These are phyloP conservation scores for Anastatus disparis DNA, from an alignment of 1,140 invertebrate genomes.

Conservation along the genomic window DNA sequence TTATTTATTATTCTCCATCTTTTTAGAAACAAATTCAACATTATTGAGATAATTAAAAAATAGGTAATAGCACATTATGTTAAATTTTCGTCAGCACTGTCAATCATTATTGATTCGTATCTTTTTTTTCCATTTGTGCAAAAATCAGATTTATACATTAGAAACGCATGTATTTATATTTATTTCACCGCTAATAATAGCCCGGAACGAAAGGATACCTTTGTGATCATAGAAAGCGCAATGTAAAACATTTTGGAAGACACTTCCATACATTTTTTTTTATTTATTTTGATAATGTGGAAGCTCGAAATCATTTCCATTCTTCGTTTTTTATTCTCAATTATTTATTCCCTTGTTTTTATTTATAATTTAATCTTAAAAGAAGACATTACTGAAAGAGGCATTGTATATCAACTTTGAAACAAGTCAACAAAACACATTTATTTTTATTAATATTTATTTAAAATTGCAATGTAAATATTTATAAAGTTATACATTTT, in stretches of 20 bases:
- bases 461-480: slow-evolving; percentile 25
- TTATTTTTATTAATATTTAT: slow-evolving; percentile 28
- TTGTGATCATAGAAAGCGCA: slow-evolving; percentile 46
- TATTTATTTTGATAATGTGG: slow-evolving; percentile 50
- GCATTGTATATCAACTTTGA: slow-evolving; percentile 9
- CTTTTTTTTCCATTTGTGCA: slow-evolving; percentile 25
- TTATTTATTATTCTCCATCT: too few relatives aligned
- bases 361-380: slow-evolving; percentile 42
- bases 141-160: slow-evolving; percentile 26
- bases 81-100: slow-evolving; percentile 22
- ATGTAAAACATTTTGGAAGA: slow-evolving; percentile 54
- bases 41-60: slow-evolving; percentile 18
- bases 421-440: slow-evolving; percentile 10
- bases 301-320: slow-evolving; percentile 49
- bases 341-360: slow-evolving; percentile 12
- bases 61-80: slow-evolving; percentile 20
- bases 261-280: slow-evolving; percentile 54
- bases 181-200: slow-evolving; percentile 22
- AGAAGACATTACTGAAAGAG: slow-evolving; percentile 44
- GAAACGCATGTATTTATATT: slow-evolving; percentile 16
- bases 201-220: slow-evolving; percentile 47
- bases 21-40: slow-evolving; percentile 26
- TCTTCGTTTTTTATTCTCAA: slow-evolving; percentile 27
- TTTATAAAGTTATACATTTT: slow-evolving; percentile 11
- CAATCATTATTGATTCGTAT: neutral